Conservation (phyloP, 2,888 invertebrate species). For the Philhelius pedissequus region DNA sequence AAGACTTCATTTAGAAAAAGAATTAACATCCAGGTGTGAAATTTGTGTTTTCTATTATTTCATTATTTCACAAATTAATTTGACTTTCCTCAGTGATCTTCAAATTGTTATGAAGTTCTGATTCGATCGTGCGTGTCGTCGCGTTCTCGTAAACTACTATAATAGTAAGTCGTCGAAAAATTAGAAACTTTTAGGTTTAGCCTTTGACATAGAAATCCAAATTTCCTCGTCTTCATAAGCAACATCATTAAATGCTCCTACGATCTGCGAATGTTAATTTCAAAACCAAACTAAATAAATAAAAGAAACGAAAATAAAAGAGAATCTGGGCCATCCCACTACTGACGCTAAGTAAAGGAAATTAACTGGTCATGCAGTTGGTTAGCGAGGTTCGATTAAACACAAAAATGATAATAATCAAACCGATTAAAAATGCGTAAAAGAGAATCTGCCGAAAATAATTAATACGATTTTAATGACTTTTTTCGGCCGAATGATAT, state of each 20-base stretch:
- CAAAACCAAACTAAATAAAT: conserved; percentile 44
- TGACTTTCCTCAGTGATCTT: conserved; percentile 19
- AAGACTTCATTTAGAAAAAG: conserved; percentile 4
- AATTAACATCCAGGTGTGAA: conserved; percentile 37
- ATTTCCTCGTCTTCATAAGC: conserved; percentile 8
- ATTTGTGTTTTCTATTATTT: not conserved
- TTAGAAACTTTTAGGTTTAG: conserved; percentile 30
- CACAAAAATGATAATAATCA: not conserved
- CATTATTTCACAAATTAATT: conserved; percentile 4
- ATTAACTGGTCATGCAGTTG: not conserved
- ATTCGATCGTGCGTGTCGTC: not conserved
- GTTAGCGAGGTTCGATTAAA: not conserved
- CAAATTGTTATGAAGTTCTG: not conserved
- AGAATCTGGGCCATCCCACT: conserved; percentile 16
- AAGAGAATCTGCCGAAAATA: not conserved
- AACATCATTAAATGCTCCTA: conserved; percentile 7
- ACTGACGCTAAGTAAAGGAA: not conserved
- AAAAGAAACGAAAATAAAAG: not conserved
- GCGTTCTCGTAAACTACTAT: not conserved
- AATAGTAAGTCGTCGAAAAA: not conserved
- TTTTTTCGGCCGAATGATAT: not conserved
- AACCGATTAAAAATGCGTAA: not conserved
- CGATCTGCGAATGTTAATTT: conserved; percentile 56
- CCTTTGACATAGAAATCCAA: conserved; percentile 60
- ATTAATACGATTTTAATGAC: not conserved